These are phyloP conservation scores for Pardalotus punctatus DNA, from an alignment of 2,113 vertebrate genomes.

Conservation along the genomic window DNA sequence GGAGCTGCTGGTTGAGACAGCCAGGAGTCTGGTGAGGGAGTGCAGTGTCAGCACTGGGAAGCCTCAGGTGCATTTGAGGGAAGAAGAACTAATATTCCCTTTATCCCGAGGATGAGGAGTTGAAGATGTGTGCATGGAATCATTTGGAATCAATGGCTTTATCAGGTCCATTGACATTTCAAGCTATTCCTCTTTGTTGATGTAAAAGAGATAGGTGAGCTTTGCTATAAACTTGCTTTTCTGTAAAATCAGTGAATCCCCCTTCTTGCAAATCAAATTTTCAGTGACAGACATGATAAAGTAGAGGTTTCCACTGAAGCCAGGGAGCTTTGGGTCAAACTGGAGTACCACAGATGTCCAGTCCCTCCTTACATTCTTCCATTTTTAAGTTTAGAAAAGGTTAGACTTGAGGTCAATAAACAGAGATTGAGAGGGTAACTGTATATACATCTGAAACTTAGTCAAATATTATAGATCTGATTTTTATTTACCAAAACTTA, in stretches of 20 bases:
- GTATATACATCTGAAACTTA: not conserved
- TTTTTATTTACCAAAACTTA: not conserved
- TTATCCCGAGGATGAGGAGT: constrained; percentile 77
- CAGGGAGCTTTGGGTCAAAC: not conserved
- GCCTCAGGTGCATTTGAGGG: constrained; percentile 69
- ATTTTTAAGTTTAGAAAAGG: not conserved
- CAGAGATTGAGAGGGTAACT: not conserved
- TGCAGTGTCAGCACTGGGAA: constrained; percentile 77
- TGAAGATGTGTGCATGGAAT: not conserved
- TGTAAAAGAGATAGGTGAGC: not conserved
- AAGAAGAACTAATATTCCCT: constrained; percentile 69
- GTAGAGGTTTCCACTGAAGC: not conserved
- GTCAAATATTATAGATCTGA: not conserved
- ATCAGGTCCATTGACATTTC: not conserved
- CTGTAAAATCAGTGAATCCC: not conserved
- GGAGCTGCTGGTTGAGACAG: constrained; percentile 76
- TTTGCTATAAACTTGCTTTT: not conserved
- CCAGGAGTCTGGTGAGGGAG: constrained; percentile 71
- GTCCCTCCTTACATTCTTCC: not conserved
- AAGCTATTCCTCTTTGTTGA: not conserved
- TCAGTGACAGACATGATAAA: not conserved
- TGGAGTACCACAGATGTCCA: not conserved
- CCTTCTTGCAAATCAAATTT: not conserved
- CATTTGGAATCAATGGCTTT: not conserved
- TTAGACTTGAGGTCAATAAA: not conserved